Percentiles rank a stretch among this genome's conserved stretches.
Evolutionary conservation across 2,113 vertebrate species (phyloP).

Genomic region (Peromyscus maniculatus): DNA sequence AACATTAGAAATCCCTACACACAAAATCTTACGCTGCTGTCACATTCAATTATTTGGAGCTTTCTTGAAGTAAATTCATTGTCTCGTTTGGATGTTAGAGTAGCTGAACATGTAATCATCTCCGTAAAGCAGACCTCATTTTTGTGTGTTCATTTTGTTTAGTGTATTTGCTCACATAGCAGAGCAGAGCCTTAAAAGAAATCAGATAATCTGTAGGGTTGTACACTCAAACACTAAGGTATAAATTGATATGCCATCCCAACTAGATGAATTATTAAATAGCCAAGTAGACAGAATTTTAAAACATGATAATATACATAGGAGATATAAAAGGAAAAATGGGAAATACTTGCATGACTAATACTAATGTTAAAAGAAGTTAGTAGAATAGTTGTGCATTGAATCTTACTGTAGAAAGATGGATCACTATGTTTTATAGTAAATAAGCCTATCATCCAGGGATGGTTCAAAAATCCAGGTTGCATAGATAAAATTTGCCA

Average conservation of each 20-base stretch:
- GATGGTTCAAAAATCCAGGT: neutral
- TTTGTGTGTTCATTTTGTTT: neutral
- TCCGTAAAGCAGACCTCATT: slow-evolving; percentile 10
- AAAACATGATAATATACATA: neutral
- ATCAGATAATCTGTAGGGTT: neutral
- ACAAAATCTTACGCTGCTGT: neutral
- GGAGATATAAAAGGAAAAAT: slow-evolving; percentile 4
- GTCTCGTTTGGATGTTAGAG: slow-evolving; percentile 9
- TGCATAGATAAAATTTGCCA: slow-evolving; percentile 18
- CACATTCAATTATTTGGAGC: neutral
- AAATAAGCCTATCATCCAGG: neutral
- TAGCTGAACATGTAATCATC: neutral
- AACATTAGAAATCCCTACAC: neutral
- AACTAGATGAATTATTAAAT: slow-evolving; percentile 31
- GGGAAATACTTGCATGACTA: slow-evolving; percentile 15
- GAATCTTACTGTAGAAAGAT: neutral
- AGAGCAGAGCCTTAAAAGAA: neutral
- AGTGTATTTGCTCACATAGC: neutral
- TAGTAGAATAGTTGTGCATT: neutral
- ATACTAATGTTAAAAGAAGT: neutral
- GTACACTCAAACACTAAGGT: slow-evolving; percentile 15
- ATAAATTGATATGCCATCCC: slow-evolving; percentile 28
- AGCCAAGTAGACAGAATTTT: slow-evolving; percentile 23
- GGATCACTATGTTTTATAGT: neutral
- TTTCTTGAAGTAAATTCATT: neutral